phyloP scores from a whole-genome alignment of 2,113 vertebrate species.

The Sapajus apella region DNA sequence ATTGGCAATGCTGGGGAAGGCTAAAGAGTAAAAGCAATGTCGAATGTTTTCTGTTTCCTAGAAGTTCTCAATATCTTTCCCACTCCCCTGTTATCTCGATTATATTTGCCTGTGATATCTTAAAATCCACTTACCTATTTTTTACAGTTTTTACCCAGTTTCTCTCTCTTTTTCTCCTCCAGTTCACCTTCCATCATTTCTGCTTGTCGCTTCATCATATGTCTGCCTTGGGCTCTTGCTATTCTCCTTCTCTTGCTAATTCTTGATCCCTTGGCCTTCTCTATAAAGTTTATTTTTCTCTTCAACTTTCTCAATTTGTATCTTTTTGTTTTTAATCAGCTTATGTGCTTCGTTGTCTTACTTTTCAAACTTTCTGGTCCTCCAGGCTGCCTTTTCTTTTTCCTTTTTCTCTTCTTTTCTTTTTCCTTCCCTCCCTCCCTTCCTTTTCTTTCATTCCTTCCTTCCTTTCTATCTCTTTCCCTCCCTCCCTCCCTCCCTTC shows the following conservation, averaged over 20 bases:
- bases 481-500: too few relatives aligned
- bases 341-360: background rate
- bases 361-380: background rate
- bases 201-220: background rate
- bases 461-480: background rate
- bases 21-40: background rate
- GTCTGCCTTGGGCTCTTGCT: background rate
- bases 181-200: background rate
- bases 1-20: background rate
- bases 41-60: background rate
- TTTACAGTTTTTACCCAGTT: background rate
- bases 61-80: background rate
- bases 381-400: background rate
- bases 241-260: background rate
- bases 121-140: background rate
- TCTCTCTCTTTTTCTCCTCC: background rate
- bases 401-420: background rate
- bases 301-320: background rate
- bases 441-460: too few relatives aligned
- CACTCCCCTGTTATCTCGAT: background rate
- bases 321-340: background rate
- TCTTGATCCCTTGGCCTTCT: background rate
- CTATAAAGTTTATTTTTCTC: background rate
- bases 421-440: too few relatives aligned
- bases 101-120: background rate